Conservation (phyloP, 2,797 vertebrate species). For the Lutjanus argentimaculatus region DNA sequence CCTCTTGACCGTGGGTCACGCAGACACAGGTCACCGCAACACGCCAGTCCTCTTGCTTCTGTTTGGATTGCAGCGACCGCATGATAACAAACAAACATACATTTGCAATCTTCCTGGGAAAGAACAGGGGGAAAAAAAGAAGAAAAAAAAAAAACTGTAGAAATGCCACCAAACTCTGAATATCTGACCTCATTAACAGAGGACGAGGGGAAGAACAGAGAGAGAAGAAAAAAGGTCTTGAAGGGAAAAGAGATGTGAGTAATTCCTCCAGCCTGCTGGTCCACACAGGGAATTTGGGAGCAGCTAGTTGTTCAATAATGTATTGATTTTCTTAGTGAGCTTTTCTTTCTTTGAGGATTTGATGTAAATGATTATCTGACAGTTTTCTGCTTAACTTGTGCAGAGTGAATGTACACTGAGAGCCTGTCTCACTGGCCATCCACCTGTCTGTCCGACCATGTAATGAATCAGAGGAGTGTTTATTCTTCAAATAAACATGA, state of each 20-base stretch:
- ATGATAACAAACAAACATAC: constrained; percentile 49
- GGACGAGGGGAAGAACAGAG: constrained; percentile 31
- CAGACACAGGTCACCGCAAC: constrained; percentile 75
- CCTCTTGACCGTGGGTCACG: constrained; percentile 46
- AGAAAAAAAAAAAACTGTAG: neutral
- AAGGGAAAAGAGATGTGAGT: constrained; percentile 76
- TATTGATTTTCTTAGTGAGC: constrained; percentile 69
- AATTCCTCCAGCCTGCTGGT: constrained; percentile 44
- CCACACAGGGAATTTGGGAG: constrained; percentile 52
- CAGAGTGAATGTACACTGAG: neutral
- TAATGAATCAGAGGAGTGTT: neutral
- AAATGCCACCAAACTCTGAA: constrained; percentile 35
- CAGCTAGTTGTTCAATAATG: constrained; percentile 68
- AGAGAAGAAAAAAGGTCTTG: constrained; percentile 35
- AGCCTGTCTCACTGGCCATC: neutral
- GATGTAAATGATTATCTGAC: constrained; percentile 57
- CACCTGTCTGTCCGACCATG: neutral
- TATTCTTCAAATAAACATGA: neutral
- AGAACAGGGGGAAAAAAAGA: neutral
- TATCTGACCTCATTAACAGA: constrained; percentile 27
- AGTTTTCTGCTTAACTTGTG: constrained; percentile 13
- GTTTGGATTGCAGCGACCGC: constrained; percentile 53
- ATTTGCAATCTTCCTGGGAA: constrained; percentile 5
- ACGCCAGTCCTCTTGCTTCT: constrained; percentile 26
- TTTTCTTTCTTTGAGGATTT: constrained; percentile 52